Evolutionary conservation across 1,140 invertebrate species (phyloP), one percentile per base, ranked within the genome.

Genomic region (Patella vulgata): DNA sequence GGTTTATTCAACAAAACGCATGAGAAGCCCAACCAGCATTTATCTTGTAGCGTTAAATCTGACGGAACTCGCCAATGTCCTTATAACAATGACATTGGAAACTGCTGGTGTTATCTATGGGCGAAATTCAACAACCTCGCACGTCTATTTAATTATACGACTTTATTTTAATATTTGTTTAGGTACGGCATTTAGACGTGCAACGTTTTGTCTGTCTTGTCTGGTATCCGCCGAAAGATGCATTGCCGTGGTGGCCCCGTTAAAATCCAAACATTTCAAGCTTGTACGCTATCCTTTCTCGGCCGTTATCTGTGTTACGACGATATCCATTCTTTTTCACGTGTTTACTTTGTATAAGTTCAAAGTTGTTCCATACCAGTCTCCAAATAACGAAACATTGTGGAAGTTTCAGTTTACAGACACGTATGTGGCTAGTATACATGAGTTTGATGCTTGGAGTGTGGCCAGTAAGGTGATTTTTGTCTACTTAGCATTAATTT

Each of bases 11-110:
- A 23, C 14, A 28, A 48, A 25, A 25, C 46, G n/a, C 21, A 48
- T 48, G 46, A 48, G n/a, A 25, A 48, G 46, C 23, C 46, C 46
- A 3, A 48, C 46, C n/a, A 48, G 46, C 12, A 25, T 23, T 4
- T 25, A 25, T 28, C 46, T 48, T 5, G 14, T 48, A 28, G 46
- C 46, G 3, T 23, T 48, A 12, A 25, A 28, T 12, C 17, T 25
- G 14, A 25, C 46, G 12, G 46, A 48, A 28, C 21, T 48, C n/a
- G 12, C 25, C n/a, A 8, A 5, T 36, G 23, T 48, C 46, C 42
- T 44, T 23, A 48, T 23, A 12, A 21, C 46, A 14, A 23, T 3
- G 3, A 25, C 25, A 17, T 21, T 27, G 9, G 3, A 17, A 23
- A 21, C 9, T 19, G 28, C 25, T 14, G 28, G n/a, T 14, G 46